Conservation (phyloP, 1,140 invertebrate genomes). For the Leucophenga varia region DNA sequence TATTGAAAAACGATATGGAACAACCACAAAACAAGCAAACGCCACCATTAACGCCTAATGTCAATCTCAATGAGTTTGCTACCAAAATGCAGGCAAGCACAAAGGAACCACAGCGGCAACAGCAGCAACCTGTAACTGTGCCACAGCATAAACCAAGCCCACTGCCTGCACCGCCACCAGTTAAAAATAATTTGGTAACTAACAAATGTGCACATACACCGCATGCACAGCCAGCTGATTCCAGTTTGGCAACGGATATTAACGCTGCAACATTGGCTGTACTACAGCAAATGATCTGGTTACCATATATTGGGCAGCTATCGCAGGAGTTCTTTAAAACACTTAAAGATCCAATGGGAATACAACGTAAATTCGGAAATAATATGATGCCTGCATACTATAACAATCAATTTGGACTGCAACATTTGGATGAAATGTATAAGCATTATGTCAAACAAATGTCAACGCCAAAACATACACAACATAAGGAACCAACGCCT, state of each 20-base stretch:
- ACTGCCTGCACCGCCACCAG: slow-evolving; percentile 6
- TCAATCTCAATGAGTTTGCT: too few species aligned
- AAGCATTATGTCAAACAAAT: slow-evolving; percentile 47
- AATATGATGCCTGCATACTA: slow-evolving; percentile 35
- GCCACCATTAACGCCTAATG: neutral
- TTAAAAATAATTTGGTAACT: too few species aligned
- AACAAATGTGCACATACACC: slow-evolving; percentile 19
- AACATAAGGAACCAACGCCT: slow-evolving; percentile 9
- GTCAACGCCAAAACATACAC: slow-evolving; percentile 4
- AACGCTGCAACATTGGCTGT: slow-evolving; percentile 68
- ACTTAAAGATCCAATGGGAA: slow-evolving; percentile 55
- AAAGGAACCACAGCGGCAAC: slow-evolving; percentile 12
- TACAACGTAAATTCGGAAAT: slow-evolving; percentile 39
- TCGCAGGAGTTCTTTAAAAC: slow-evolving; percentile 60
- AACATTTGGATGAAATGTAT: slow-evolving; percentile 46
- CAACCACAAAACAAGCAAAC: slow-evolving; percentile 16
- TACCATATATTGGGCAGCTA: slow-evolving; percentile 68
- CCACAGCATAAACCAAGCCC: slow-evolving; percentile 6
- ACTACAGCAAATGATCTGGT: slow-evolving; percentile 70
- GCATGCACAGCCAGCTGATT: slow-evolving; percentile 38
- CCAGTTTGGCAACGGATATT: slow-evolving; percentile 62
- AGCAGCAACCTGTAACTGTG: slow-evolving; percentile 3
- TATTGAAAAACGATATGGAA: slow-evolving; percentile 62
- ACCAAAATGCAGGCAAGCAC: too few species aligned
- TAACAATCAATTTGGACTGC: slow-evolving; percentile 38